Percentiles rank a stretch among this genome's conserved stretches.
These are phyloP conservation scores for Bungarus multicinctus DNA, from an alignment of 2,113 vertebrate genomes.

Conservation along the genomic window DNA sequence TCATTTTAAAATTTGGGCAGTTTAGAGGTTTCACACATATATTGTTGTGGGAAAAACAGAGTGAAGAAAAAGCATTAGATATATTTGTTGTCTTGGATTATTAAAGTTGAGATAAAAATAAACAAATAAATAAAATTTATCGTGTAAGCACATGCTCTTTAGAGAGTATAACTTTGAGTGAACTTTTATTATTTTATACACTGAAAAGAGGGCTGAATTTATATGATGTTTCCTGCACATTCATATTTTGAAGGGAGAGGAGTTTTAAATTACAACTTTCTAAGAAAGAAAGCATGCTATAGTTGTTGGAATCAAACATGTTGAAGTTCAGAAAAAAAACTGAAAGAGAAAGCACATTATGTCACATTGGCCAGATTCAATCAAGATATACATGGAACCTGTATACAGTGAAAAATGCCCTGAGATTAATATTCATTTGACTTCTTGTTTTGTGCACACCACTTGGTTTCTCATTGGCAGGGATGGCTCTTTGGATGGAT, in stretches of 20 bases:
- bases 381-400: neutral
- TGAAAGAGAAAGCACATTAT: neutral
- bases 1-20: constrained; percentile 26
- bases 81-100: neutral
- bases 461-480: neutral
- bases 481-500: neutral
- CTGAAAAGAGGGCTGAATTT: neutral
- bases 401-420: neutral
- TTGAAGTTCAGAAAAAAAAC: neutral
- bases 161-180: neutral
- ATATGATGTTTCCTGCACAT: neutral
- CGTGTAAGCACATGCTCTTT: neutral
- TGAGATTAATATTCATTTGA: neutral
- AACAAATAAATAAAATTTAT: neutral
- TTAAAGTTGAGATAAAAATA: neutral
- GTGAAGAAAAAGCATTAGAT: neutral
- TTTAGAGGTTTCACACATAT: neutral
- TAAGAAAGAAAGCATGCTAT: neutral
- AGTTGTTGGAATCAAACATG: neutral
- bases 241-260: neutral
- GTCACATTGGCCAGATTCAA: neutral
- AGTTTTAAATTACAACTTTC: neutral
- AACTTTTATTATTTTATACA: neutral
- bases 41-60: neutral
- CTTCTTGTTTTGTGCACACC: neutral